Conservation (phyloP, 2,888 invertebrate genomes). For the Andrena chrysosceles region DNA sequence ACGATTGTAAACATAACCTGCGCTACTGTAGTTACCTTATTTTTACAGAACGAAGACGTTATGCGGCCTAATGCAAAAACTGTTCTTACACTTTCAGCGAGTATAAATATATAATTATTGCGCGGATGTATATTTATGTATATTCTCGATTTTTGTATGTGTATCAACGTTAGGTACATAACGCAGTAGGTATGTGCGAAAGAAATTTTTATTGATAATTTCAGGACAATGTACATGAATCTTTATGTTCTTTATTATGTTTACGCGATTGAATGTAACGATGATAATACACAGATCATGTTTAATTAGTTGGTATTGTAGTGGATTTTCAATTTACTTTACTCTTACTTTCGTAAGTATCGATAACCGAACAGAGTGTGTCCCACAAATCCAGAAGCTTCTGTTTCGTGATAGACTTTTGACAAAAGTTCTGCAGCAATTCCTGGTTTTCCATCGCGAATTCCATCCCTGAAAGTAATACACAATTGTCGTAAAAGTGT, state of each 20-base stretch:
- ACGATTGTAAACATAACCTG: constrained; percentile 13
- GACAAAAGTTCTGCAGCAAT: constrained; percentile 68
- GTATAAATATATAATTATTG: neutral
- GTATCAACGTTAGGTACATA: neutral
- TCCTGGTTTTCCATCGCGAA: constrained; percentile 64
- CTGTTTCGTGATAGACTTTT: constrained; percentile 48
- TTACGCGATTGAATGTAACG: neutral
- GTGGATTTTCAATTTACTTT: neutral
- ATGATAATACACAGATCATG: neutral
- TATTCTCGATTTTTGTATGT: neutral
- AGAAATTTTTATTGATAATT: constrained; percentile 23
- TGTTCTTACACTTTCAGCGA: neutral
- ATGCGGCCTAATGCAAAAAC: neutral
- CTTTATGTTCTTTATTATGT: neutral
- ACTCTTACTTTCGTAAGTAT: constrained; percentile 40
- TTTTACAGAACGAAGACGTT: neutral
- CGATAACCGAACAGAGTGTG: constrained; percentile 62
- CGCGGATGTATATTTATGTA: neutral
- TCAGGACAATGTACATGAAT: neutral
- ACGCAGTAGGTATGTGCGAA: neutral
- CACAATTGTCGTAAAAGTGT: neutral
- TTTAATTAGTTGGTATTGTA: neutral
- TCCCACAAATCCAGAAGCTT: constrained; percentile 68
- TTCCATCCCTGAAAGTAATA: constrained; percentile 57
- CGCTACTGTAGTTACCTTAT: neutral